These are phyloP conservation scores for Serranochromis macrocephalus DNA, from an alignment of 2,113 vertebrate species.

Conservation along the genomic window DNA sequence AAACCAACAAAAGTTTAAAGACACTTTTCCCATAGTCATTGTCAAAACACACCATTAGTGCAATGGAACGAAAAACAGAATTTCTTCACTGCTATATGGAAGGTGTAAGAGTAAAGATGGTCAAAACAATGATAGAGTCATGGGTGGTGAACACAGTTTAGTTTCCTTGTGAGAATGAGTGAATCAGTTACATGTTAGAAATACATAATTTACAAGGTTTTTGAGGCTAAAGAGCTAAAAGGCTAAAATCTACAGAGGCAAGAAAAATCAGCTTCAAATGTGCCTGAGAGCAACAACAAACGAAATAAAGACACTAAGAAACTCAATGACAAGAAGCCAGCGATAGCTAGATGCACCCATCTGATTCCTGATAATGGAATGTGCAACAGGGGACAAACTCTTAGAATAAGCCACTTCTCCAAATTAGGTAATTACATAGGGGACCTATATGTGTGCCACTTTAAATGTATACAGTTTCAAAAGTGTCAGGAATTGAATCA, in stretches of 20 bases:
- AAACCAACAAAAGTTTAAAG: slow-evolving; percentile 24
- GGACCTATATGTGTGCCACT: slow-evolving; percentile 21
- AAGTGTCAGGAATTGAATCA: background rate
- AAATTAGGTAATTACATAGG: background rate
- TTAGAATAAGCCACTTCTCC: background rate
- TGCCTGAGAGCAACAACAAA: slow-evolving; percentile 51
- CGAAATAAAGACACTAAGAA: slow-evolving; percentile 19
- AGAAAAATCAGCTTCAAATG: slow-evolving; percentile 55
- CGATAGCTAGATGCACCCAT: slow-evolving; percentile 21
- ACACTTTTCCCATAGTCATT: slow-evolving; percentile 59
- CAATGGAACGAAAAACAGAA: slow-evolving; percentile 50
- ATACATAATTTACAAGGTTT: slow-evolving; percentile 67
- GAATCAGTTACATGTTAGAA: slow-evolving; percentile 55
- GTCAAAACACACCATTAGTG: slow-evolving; percentile 57
- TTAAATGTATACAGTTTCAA: background rate
- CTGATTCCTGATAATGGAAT: slow-evolving; percentile 49
- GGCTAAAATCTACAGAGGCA: slow-evolving; percentile 59
- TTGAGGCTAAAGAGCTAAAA: slow-evolving; percentile 67
- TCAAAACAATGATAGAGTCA: slow-evolving; percentile 42
- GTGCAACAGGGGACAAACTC: slow-evolving; percentile 29
- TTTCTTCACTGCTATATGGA: slow-evolving; percentile 37
- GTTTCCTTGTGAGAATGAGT: slow-evolving; percentile 38
- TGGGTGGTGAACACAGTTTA: slow-evolving; percentile 37
- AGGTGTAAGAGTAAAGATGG: slow-evolving; percentile 7
- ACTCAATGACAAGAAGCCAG: slow-evolving; percentile 40